Evolutionary conservation across 1,140 invertebrate genomes (phyloP), one percentile per base, ranked within the genome.

Genomic region (Zophobas morio): DNA sequence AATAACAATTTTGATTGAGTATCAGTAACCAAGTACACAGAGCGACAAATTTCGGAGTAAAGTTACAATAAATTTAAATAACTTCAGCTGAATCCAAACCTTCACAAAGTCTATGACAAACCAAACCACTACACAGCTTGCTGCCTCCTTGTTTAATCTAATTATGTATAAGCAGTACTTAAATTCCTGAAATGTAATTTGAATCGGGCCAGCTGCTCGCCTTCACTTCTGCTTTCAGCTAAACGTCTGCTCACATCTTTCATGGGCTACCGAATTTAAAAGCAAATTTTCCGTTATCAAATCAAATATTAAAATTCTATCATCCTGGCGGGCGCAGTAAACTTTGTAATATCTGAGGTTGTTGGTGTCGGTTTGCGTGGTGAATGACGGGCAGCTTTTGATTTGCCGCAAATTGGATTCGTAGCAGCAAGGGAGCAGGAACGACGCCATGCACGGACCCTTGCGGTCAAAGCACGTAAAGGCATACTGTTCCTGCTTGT

Each of bases 371-470:
- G 70, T 56, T 77, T 76, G 78, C 78, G 78, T 79, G 78, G 78
- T 76, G 54, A 54, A 70, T 79, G 78, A 79, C 75, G 78, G 78
- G 78, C 74, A 77, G 78, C 75, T 76, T 79, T 79, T 79, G 78
- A 79, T 79, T 76, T 46, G 74, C 75, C 74, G 42, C 70, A 79
- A 79, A 79, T 79, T 79, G 78, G 78, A 79, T 79, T 79, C 56
- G 75, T 46, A 56, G 75, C 36, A 42, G 53, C 37, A 71, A 71
- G 49, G 53, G 53, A 56, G 51, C 39, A 49, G 49, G 40, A 56
- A 42, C 39, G 66, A 57, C 51, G 66, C 53, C 20, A 32, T 54
- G 34, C 47, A 76, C 74, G 78, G 56, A 77, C 54, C 40, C 53
- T 74, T 70, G 74, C 75, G 78, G 78, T 76, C 75, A 66, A 76